Conservation (phyloP, 2,113 vertebrate species). For the Crypturellus undulatus region DNA sequence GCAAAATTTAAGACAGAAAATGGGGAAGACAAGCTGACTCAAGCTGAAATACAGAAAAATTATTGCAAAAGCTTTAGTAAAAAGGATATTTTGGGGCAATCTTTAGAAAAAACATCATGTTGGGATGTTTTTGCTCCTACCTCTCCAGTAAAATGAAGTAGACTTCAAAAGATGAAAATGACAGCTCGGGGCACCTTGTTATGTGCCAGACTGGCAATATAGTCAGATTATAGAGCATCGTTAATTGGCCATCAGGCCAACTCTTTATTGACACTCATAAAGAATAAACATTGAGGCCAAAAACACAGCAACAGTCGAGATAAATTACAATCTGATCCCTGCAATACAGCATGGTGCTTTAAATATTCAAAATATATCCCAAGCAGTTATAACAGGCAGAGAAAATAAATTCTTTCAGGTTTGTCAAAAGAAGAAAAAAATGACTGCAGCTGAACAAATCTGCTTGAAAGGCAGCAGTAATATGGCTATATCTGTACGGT, state of each 20-base stretch:
- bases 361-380: not conserved
- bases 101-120: not conserved
- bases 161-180: slow-evolving; percentile 5
- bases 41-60: not conserved
- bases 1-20: not conserved
- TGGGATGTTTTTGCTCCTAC: not conserved
- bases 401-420: not conserved
- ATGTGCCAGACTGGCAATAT: not conserved
- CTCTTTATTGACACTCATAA: not conserved
- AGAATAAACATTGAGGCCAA: slow-evolving; percentile 16
- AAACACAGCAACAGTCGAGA: not conserved
- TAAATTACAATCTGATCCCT: not conserved
- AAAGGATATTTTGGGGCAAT: not conserved
- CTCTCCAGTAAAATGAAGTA: not conserved
- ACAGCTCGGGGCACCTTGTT: not conserved
- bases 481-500: not conserved
- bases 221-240: not conserved
- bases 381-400: not conserved
- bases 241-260: not conserved
- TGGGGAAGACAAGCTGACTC: not conserved
- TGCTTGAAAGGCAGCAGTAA: not conserved
- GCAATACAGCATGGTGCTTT: not conserved
- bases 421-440: not conserved
- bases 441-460: not conserved
- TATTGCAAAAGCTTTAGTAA: not conserved